phyloP scores from a whole-genome alignment of 2,113 vertebrate species.

The Pteruthius melanotis region DNA sequence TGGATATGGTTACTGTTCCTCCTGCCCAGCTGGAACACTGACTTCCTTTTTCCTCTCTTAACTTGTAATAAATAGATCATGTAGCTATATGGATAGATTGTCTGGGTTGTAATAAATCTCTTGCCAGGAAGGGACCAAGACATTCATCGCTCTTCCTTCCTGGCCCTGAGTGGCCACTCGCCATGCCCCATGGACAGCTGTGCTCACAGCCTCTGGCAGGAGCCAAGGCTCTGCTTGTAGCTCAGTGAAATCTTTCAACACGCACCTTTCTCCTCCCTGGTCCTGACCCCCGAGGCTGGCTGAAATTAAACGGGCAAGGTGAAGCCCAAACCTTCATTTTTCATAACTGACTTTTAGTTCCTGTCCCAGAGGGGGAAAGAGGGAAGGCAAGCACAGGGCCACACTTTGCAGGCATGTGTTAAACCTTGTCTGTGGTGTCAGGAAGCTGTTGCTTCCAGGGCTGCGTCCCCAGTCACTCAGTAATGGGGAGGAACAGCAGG shows the following conservation, averaged over 20 bases:
- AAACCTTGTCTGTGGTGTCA: not conserved
- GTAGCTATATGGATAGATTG: not conserved
- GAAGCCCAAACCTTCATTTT: not conserved
- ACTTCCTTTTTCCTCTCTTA: slow-evolving; percentile 34
- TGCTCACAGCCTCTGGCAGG: not conserved
- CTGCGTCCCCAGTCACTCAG: not conserved
- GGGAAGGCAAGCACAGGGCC: not conserved
- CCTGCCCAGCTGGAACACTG: slow-evolving; percentile 21
- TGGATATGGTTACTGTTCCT: slow-evolving; percentile 13
- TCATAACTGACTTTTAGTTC: not conserved
- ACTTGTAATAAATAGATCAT: not conserved
- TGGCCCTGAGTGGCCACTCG: not conserved
- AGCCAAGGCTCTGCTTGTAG: not conserved
- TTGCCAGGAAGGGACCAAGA: not conserved
- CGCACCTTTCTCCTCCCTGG: not conserved
- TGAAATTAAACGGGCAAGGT: not conserved
- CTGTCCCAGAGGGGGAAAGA: not conserved
- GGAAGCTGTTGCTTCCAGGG: not conserved
- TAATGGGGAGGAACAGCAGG: not conserved
- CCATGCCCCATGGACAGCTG: not conserved
- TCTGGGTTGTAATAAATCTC: not conserved
- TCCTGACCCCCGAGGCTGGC: not conserved
- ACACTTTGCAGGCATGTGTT: not conserved
- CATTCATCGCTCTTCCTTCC: not conserved
- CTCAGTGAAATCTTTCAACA: not conserved